These are phyloP conservation scores for Eubucco bourcierii DNA, from an alignment of 2,113 vertebrate species.

Conservation along the genomic window DNA sequence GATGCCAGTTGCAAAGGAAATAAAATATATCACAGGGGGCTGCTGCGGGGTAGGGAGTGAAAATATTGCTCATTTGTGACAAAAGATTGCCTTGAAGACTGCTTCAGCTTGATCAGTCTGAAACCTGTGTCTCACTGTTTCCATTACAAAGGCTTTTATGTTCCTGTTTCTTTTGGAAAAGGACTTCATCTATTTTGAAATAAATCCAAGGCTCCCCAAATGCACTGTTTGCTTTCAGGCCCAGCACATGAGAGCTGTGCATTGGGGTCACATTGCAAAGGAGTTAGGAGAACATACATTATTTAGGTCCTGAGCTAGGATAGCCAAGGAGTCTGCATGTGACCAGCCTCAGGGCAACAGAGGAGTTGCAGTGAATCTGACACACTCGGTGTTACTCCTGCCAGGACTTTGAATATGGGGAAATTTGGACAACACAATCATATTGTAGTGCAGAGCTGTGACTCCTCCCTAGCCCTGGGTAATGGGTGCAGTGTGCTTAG, in stretches of 20 bases:
- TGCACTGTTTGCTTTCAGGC: conserved; percentile 15
- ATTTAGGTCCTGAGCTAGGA: neutral
- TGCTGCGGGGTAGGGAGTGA: neutral
- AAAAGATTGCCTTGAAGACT: conserved; percentile 46
- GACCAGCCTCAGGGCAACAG: neutral
- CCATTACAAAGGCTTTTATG: conserved; percentile 46
- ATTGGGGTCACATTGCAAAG: neutral
- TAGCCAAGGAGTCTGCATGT: neutral
- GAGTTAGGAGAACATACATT: neutral
- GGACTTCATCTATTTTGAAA: conserved; percentile 47
- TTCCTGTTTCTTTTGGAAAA: conserved; percentile 53
- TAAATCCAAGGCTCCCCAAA: conserved; percentile 44
- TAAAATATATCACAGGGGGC: conserved; percentile 49
- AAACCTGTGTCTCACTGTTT: conserved; percentile 35
- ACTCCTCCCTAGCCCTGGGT: neutral
- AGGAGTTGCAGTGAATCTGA: neutral
- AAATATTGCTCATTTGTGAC: conserved; percentile 58
- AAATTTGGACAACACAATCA: fast-evolving
- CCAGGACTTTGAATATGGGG: neutral
- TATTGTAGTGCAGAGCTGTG: neutral
- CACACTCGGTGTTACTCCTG: fast-evolving
- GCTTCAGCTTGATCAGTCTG: conserved; percentile 50
- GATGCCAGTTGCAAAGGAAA: conserved; percentile 52
- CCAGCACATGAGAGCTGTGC: neutral
- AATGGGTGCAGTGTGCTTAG: neutral